Evolutionary conservation across 2,888 invertebrate genomes (phyloP).

Genomic region (Oligia fasciuncula): DNA sequence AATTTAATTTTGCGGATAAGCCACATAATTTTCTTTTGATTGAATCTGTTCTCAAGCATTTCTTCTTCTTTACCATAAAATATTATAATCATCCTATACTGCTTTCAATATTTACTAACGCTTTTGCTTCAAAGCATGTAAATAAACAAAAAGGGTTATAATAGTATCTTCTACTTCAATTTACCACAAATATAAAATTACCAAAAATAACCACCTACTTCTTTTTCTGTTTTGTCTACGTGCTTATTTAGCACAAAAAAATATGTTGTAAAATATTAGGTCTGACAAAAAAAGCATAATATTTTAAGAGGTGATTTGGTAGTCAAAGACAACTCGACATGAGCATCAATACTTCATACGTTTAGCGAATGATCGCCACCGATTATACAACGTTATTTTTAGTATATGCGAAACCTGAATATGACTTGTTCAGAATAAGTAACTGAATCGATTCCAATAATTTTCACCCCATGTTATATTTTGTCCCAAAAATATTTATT

Average conservation of each 20-base stretch:
- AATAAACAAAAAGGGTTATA: not conserved
- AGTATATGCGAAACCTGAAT: too few species aligned
- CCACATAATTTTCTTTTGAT: not conserved
- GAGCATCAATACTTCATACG: not conserved
- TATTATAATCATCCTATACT: conserved; percentile 21
- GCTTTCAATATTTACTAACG: conserved; percentile 36
- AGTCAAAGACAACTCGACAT: not conserved
- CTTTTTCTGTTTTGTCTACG: not conserved
- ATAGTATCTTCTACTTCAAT: not conserved
- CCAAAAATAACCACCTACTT: not conserved
- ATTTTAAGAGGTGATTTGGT: not conserved
- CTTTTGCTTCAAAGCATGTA: conserved; percentile 33
- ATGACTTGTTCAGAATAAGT: too few species aligned
- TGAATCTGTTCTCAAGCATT: not conserved
- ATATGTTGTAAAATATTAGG: not conserved
- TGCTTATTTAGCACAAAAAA: not conserved
- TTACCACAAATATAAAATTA: not conserved
- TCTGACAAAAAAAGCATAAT: not conserved
- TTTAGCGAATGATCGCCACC: not conserved
- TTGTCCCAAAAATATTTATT: too few species aligned
- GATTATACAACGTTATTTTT: too few species aligned
- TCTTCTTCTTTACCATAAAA: not conserved
- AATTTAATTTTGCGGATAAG: not conserved
- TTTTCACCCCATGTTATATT: too few species aligned
- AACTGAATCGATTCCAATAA: too few species aligned